These are phyloP conservation scores for Megalops atlanticus DNA, from an alignment of 2,113 vertebrate genomes.

Conservation along the genomic window DNA sequence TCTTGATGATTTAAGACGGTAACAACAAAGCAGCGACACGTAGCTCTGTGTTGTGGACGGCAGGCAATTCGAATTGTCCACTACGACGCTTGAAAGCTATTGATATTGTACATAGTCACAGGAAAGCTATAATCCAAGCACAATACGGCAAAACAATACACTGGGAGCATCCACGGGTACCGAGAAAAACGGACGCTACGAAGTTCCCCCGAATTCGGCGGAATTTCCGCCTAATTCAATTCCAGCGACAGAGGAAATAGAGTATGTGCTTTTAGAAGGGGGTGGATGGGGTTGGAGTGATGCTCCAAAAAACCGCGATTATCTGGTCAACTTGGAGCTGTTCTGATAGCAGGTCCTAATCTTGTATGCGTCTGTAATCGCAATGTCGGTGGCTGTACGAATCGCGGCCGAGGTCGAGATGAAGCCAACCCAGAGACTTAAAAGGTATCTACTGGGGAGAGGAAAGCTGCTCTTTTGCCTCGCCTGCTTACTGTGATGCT, in stretches of 20 bases:
- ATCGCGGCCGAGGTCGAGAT: not conserved
- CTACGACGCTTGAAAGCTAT: not conserved
- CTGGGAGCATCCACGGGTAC: conserved; percentile 25
- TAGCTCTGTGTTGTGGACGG: not conserved
- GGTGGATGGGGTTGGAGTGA: conserved; percentile 24
- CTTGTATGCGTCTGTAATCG: not conserved
- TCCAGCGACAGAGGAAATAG: conserved; percentile 48
- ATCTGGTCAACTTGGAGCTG: not conserved
- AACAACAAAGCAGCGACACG: not conserved
- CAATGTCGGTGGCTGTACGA: not conserved
- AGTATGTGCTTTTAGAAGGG: conserved; percentile 48
- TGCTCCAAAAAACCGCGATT: not conserved
- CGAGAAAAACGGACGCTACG: not conserved
- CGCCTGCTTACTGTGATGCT: conserved; percentile 47
- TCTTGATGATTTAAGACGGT: not conserved
- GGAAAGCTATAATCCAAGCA: conserved; percentile 11
- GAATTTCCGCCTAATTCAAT: not conserved
- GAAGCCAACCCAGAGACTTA: not conserved
- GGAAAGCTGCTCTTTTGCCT: conserved; percentile 56
- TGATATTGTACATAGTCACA: not conserved
- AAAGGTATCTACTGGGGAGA: conserved; percentile 23
- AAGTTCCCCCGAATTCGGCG: too few relatives aligned
- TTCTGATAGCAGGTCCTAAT: not conserved
- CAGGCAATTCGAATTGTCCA: conserved; percentile 13
- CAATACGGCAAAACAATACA: conserved; percentile 5